Base-by-base conservation (phyloP, 2,113 vertebrate species). In the Verasper variegatus region DNA sequence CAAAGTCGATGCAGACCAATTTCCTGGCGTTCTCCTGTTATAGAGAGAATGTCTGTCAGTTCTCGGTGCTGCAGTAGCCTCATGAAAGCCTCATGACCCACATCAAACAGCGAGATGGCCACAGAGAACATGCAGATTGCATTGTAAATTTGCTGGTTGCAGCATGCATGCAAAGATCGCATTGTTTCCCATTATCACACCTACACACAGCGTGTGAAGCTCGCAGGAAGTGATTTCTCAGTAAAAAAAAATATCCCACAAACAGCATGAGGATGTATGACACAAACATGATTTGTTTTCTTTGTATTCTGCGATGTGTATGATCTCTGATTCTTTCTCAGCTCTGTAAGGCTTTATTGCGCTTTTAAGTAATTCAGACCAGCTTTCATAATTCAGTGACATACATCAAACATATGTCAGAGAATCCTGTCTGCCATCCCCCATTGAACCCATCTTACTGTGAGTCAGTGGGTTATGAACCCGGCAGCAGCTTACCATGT, bases 351-450 rank as follows among this genome's bases (percentile, higher is more conserved):
- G 37, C 66, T 72, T 31, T 66, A 68, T 75, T 75, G 24, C 68
- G 74, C 67, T 71, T 60, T 18, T 18, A 56, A 69, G 63, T 77
- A 66, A 60, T 51, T 83, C 81, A 75, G 24, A 31, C 47, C 5
- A 2, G 57, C 78, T 85, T 85, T 79, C 71, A 86, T 88, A 82
- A 89, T 80, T 76, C 60, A 85, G 57, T 79, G 73, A 68, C 88
- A 71, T 52, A 73, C 81, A 87, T 85, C 84, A 81, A 80, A 78
- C 77, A 70, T 61, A 54, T 76, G 58, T 68, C 35, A 71, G 60
- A 82, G n/a, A 73, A 76, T 65, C 42, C 40, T 55, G 57, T 68
- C 77, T 83, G 71, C 73, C 71, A 61, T 69, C n/a, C 52, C 31
- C 45, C 23, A 24, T 80, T 71, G 73, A 85, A 59, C 35, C 63